Evolutionary conservation across 2,113 vertebrate species (phyloP), one percentile per base, ranked within the genome.

Genomic region (Dunckerocampus dactyliophorus): DNA sequence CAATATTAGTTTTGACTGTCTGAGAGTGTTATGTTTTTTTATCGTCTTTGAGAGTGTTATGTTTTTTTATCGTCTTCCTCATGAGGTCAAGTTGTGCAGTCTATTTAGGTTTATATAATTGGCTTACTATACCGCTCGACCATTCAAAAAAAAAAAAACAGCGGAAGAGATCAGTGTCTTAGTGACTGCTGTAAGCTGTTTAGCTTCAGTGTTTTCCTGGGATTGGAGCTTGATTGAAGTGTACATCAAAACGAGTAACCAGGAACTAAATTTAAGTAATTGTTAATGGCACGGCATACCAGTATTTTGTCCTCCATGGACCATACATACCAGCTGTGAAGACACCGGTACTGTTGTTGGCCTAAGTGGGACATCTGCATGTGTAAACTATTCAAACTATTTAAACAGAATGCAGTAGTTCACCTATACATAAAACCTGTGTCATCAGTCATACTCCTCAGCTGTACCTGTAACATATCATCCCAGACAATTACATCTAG

Each of bases 81-180:
- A 54, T 53, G 67, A 59, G 54, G 62, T 64, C 42, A 28, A 22
- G 54, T 58, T 31, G 51, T 74, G 51, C 49, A 17, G 57, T 72
- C 72, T 90, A 85, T 89, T 88, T 86, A 77, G 74, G 70, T 77
- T 58, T 69, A 19, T 70, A 47, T 89, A 86, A 89, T 82, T 80
- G 71, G 72, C 69, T 90, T 70, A 43, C 39, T 13, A 89, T 82
- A 61, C 71, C 31, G 51, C 71, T 72, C 79, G 54, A 19, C 65
- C 65, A 79, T 74, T 82, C 79, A 88, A 71, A 80, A 81, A 82
- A 87, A 71, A 77, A 81, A 82, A 28, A 28, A 28, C 46, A 62
- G 62, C 53, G 77, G 82, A 88, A 86, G 71, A 85, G 83, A 75
- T 86, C 49, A 85, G 63, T 21, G 50, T 62, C 75, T 75, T 66